Conservation (phyloP, 2,113 vertebrate genomes). For the Numida meleagris region DNA sequence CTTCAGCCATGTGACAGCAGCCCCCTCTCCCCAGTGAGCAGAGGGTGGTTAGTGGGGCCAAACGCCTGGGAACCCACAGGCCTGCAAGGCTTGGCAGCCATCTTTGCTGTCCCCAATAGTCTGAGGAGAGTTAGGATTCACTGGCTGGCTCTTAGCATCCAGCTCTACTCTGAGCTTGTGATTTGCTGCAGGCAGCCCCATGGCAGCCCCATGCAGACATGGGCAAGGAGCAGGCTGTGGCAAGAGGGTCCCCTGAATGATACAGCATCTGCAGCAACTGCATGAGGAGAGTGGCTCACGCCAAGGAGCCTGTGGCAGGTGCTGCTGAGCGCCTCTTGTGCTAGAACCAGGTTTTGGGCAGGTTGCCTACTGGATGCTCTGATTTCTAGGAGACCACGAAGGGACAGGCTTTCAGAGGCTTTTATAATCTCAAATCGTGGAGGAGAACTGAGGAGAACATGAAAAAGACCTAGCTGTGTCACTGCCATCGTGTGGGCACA, state of each 20-base stretch:
- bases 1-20: fast-evolving
- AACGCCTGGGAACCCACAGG: fast-evolving
- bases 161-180: neutral
- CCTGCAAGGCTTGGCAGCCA: neutral
- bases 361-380: neutral
- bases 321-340: neutral
- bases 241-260: neutral
- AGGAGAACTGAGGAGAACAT: neutral
- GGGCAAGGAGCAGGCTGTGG: neutral
- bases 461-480: neutral
- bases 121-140: neutral
- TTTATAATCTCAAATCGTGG: neutral
- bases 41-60: fast-evolving
- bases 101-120: neutral
- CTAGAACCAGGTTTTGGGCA: neutral
- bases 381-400: neutral
- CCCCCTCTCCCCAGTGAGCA: neutral
- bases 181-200: neutral
- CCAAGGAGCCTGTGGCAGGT: neutral
- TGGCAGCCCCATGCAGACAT: neutral
- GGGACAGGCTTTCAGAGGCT: neutral
- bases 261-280: neutral
- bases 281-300: fast-evolving
- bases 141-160: neutral
- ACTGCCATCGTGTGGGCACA: fast-evolving